Evolutionary conservation across 2,113 vertebrate species (phyloP), one percentile per base, ranked within the genome.

Genomic region (Brevimyrus niger): DNA sequence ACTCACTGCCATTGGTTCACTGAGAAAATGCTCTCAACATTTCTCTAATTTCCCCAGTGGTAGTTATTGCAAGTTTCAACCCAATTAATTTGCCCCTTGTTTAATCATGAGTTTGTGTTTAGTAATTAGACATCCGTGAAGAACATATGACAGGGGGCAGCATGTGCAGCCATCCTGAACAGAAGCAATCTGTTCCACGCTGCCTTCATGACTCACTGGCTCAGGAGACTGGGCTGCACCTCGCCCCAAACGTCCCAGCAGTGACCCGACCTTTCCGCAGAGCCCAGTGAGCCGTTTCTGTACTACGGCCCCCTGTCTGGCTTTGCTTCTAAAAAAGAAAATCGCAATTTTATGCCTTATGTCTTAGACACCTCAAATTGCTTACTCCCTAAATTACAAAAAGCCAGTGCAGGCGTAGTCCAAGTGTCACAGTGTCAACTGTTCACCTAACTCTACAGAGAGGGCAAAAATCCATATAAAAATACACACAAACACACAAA

Each of bases 1-100:
- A 47, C 5, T 47, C 38, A 47, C 27, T 47, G 8, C 38, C 44
- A 84, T 23, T 15, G 15, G 48, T 27, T 86, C 85, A 53, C 47
- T 51, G 48, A 35, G 17, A 53, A 50, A 53, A 19, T 31, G 27
- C 1, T 31, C 73, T 80, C 73, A 2, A 19, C 73, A n/a, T n/a
- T 17, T 48, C 42, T 83, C 86, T 84, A 35, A 87, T 84, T 82
- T 76, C 85, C 85, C 85, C 50, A 42, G 42, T 85, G 69, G 85
- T 31, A 46, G 10, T 61, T 90, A 76, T 50, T 44, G 35, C 31
- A 21, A 19, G 21, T 53, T 87, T 53, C 61, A 50, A 76, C 86
- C 73, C 51, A 55, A 90, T 90, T 90, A 58, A 90, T 88, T 48
- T 88, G 87, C 80, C 80, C 55, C 51, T 82, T 85, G 76, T 90